Base-by-base conservation (phyloP, 1,140 invertebrate species). In the Caerostris extrusa region DNA sequence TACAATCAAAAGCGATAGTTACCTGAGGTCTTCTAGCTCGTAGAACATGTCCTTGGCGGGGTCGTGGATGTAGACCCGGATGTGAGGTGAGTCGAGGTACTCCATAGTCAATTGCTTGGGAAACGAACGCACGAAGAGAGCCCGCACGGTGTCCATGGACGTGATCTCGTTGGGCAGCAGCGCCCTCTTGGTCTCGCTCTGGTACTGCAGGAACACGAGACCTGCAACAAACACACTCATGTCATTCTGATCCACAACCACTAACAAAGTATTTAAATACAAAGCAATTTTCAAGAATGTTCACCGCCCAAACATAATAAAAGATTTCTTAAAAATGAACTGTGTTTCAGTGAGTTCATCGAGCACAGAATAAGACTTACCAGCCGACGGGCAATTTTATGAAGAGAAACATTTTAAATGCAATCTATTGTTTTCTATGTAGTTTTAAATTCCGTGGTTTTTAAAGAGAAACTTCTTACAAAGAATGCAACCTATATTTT, bases 21-120 rank as follows among this genome's bases (percentile, higher is more conserved):
- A 94, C 94, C 98, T 97, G 67, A 98, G 95, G 96, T 95, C 99
- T 96, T 99, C 99, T 10, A 99, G 96, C 96, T 99, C 99, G 96
- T 99, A 99, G 96, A 99, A 99, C 97, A 99, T 99, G 95, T 99
- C 98, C 95, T 99, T 99, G 83, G 97, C 98, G 53, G 98, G 98
- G 95, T 99, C 99, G 95, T 99, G 98, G 94, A 99, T 99, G 96
- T 99, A 99, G 95, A 99, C 99, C 95, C 99, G 99, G 4, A 99
- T 98, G 92, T 96, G 96, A 8, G 98, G 97, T 60, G 98, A 98
- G 95, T 99, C 98, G 95, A 99, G 96, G 95, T 99, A 99, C 94
- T 99, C 98, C 98, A 99, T 99, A 0, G 98, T 98, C 1, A 99
- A 97, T 96, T 99, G 98, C 95, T 98, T 98, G 0, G 98, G 98